phyloP scores from a whole-genome alignment of 1,140 invertebrate species.

The Stegodyphus mimosarum region DNA sequence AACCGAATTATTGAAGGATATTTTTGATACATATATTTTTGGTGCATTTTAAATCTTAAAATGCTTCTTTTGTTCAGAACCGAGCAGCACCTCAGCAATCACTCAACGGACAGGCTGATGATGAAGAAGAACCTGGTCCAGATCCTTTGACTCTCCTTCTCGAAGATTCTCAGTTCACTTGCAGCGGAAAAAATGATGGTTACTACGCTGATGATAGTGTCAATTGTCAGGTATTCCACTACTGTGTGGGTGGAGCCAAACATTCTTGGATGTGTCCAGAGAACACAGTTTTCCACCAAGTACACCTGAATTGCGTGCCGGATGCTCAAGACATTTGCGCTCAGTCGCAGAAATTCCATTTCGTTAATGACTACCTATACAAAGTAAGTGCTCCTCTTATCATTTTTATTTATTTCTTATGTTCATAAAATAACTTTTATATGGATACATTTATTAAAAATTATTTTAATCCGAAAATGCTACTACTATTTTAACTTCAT shows the following conservation, averaged over 20 bases:
- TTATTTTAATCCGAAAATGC: no score
- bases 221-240: slow-evolving; percentile 92
- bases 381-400: slow-evolving; percentile 74
- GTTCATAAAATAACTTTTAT: background rate
- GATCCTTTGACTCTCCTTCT: slow-evolving; percentile 82
- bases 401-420: background rate
- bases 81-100: slow-evolving; percentile 37
- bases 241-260: slow-evolving; percentile 88
- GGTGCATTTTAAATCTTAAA: background rate
- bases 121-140: slow-evolving; percentile 85
- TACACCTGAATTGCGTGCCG: slow-evolving; percentile 93
- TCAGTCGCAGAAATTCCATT: slow-evolving; percentile 88
- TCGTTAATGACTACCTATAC: slow-evolving; percentile 93
- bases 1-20: no score
- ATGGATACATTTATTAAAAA: background rate
- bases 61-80: slow-evolving; percentile 4
- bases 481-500: no score
- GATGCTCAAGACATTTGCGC: slow-evolving; percentile 89
- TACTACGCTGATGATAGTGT: slow-evolving; percentile 92
- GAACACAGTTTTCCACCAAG: slow-evolving; percentile 90
- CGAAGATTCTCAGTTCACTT: slow-evolving; percentile 85
- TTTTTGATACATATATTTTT: background rate
- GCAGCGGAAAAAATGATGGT: slow-evolving; percentile 82
- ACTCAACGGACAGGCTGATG: slow-evolving; percentile 42
- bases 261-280: slow-evolving; percentile 95